Percentiles rank a stretch among this genome's conserved stretches.
Evolutionary conservation across 2,113 vertebrate species (phyloP).

Genomic region (Oophaga pumilio): DNA sequence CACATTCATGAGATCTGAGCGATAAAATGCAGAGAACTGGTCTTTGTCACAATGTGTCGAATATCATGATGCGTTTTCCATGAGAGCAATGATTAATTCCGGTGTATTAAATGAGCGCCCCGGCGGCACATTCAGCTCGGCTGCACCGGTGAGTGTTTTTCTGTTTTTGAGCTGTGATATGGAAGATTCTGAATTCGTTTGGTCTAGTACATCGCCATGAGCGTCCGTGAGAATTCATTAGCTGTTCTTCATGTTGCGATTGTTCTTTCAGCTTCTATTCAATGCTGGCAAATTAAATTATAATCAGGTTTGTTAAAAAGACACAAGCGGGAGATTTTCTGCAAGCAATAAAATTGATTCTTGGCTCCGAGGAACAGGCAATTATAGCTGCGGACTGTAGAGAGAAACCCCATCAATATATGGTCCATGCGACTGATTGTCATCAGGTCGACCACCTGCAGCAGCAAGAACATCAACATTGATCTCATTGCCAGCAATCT

Average conservation of each 20-base stretch:
- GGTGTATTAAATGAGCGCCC: background rate
- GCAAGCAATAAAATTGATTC: background rate
- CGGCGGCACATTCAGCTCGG: background rate
- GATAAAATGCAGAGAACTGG: no score
- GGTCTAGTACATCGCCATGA: background rate
- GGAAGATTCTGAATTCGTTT: background rate
- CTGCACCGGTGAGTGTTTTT: background rate
- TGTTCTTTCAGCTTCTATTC: constrained; percentile 26
- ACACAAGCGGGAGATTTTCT: background rate
- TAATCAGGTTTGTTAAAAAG: constrained; percentile 43
- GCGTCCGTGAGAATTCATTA: constrained; percentile 17
- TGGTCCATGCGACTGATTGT: background rate
- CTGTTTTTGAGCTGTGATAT: background rate
- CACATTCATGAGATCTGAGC: no score
- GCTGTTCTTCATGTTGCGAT: background rate
- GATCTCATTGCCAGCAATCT: background rate
- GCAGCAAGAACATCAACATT: background rate
- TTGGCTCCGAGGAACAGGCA: background rate
- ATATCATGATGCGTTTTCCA: no score
- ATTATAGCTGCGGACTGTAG: background rate
- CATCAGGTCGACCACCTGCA: background rate
- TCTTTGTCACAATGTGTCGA: no score
- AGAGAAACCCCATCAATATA: background rate
- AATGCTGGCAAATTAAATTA: constrained; percentile 31
- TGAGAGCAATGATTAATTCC: background rate